Evolutionary conservation across 2,797 vertebrate genomes (phyloP).

Genomic region (Heterohyrax brucei): DNA sequence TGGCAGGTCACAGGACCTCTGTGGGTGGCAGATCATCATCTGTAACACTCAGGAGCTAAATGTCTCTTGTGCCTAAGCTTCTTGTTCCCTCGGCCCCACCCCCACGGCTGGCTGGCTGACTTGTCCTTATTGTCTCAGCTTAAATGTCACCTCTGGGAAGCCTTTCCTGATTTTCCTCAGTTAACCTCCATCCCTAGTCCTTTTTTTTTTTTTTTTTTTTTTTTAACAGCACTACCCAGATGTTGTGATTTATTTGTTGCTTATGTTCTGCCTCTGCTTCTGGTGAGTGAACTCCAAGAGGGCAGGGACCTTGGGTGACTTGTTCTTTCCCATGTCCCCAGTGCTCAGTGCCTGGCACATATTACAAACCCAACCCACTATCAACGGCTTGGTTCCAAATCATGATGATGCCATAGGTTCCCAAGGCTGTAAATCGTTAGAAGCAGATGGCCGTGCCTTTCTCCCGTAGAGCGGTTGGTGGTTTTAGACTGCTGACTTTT

Average conservation of each 20-base stretch:
- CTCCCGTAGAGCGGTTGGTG: no score
- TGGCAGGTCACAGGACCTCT: not conserved
- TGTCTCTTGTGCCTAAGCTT: not conserved
- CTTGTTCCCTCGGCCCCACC: not conserved
- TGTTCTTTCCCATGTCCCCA: not conserved
- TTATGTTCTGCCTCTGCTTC: not conserved
- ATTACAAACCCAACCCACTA: no score
- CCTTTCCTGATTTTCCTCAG: not conserved
- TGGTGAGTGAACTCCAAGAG: not conserved
- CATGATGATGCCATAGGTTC: no score
- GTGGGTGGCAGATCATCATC: not conserved
- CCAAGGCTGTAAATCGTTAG: no score
- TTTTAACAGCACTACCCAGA: not conserved
- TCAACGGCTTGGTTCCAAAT: no score
- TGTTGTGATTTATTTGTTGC: not conserved
- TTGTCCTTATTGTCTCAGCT: not conserved
- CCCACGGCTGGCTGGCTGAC: not conserved
- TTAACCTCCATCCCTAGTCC: not conserved
- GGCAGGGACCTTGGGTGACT: not conserved
- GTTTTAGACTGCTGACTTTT: no score
- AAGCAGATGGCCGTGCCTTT: no score
- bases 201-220: not conserved
- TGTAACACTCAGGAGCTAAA: not conserved
- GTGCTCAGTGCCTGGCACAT: not conserved
- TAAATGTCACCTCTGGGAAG: constrained; percentile 18